Base-by-base conservation (phyloP, 2,888 invertebrate genomes). In the Eulithis testata region DNA sequence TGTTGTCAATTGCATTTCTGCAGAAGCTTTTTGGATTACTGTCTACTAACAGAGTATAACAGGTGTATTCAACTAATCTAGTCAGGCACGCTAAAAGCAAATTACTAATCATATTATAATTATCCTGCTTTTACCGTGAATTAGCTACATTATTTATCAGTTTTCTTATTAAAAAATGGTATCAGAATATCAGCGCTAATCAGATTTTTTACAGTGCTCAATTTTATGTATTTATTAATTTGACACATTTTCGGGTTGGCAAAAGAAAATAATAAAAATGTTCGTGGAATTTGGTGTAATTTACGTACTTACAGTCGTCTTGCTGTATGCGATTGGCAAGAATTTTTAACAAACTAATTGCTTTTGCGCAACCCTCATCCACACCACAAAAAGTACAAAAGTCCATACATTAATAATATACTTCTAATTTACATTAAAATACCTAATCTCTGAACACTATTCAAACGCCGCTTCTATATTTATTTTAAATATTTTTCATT, bases 361-460 rank as follows among this genome's bases (percentile, higher is more conserved):
- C 67, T 74, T 81, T 82, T 83, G 87, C 86, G 63, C 86, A 88
- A 90, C 88, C 89, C 88, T 81, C 79, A 80, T 73, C 73, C 88
- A 88, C 86, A 89, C 89, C 88, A 88, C 88, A 88, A 89, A 90
- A 84, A 89, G 90, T 91, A 90, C 89, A 91, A 91, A 91, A 91
- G 80, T 90, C 87, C 84, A 77, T 84, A 76, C 83, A 77, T 70
- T 73, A 80, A 85, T 87, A 83, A 85, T 87, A 83, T 78, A 80
- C 79, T 73, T 84, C 83, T 79, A 83, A 81, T 80, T 54, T 83
- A 83, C 80, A 77, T 80, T 63, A 68, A 68, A 69, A 65, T 72
- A 68, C 80, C 85, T 87, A 86, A 81, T 83, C 81, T 85, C 83
- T 87, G 88, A 88, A 89, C 86, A 88, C 88, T 88, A 90, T 86